Base-by-base conservation (phyloP, 2,113 vertebrate species). In the Gymnogyps californianus region DNA sequence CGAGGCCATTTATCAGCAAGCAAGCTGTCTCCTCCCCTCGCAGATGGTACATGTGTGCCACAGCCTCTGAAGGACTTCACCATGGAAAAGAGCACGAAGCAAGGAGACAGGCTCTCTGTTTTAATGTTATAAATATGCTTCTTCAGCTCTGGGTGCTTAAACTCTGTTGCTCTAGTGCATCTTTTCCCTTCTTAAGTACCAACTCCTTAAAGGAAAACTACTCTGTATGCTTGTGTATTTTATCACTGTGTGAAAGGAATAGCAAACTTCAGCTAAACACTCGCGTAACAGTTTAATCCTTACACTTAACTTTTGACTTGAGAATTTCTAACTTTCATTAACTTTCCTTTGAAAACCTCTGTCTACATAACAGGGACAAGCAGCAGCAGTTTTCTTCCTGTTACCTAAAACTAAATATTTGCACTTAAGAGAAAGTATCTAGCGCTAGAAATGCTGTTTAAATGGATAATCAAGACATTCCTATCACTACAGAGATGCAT, bases 181-280 rank as follows among this genome's bases (percentile, higher is more conserved):
- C 38, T 64, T 91, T 47, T 72, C 17, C 62, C 40, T 75, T 86
- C 62, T 83, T 57, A 91, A 93, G 76, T 67, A 90, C 31, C n/a
- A 86, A 7, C 49, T 95, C 59, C 62, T 93, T 83, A 78, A 82
- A 57, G 82, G 51, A 76, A 89, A 87, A 49, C 22, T 85, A 82
- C n/a, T 81, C n/a, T 54, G 61, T 42, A 51, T 34, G 24, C 19
- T 70, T 82, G 20, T 15, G 13, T 64, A 55, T 67, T 96, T 90
- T 52, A 75, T 65, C 32, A 58, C 24, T 1, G 1, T 38, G 46
- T 36, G 25, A 92, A 83, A 87, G 42, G 15, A 67, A 59, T 61
- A 95, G 87, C 47, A 74, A 93, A 64, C n/a, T 79, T 89, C 1
- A 87, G 36, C 62, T 86, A 86, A 88, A 51, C 69, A 87, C 62